These are phyloP conservation scores for Aulostomus chinensis DNA, from an alignment of 2,797 vertebrate species.

Conservation along the genomic window DNA sequence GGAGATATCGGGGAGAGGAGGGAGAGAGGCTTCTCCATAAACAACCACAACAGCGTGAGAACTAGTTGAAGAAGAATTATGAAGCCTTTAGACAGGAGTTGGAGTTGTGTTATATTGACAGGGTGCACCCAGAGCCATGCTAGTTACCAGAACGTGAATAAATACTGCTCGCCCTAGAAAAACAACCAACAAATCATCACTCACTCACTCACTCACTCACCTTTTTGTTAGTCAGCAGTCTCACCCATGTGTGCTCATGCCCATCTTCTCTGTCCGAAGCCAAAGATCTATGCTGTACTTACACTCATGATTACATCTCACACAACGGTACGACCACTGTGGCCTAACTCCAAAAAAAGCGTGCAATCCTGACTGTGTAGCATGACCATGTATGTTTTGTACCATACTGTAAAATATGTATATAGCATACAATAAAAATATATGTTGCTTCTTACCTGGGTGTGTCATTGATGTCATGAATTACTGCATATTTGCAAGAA, in stretches of 20 bases:
- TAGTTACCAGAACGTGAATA: background rate
- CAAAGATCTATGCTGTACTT: slow-evolving; percentile 72
- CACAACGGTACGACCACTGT: slow-evolving; percentile 71
- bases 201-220: slow-evolving; percentile 3
- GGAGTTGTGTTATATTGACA: too few relatives aligned
- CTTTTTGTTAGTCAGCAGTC: slow-evolving; percentile 5
- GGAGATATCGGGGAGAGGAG: slow-evolving; percentile 9
- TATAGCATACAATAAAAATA: slow-evolving; percentile 79
- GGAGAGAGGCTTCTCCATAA: slow-evolving; percentile 7
- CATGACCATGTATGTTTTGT: slow-evolving; percentile 68
- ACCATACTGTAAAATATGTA: slow-evolving; percentile 81
- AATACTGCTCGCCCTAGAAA: background rate
- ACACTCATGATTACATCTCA: slow-evolving; percentile 38
- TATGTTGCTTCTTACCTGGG: slow-evolving; percentile 73
- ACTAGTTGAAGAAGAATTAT: slow-evolving; percentile 22
- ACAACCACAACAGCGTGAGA: slow-evolving; percentile 23
- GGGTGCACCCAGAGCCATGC: too few relatives aligned
- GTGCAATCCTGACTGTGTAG: slow-evolving; percentile 78
- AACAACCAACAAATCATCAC: too few relatives aligned
- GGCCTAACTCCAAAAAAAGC: slow-evolving; percentile 73
- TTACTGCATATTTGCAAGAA: too few relatives aligned
- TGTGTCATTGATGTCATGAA: background rate
- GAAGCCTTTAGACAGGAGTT: slow-evolving; percentile 7
- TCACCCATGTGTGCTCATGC: slow-evolving; percentile 3
- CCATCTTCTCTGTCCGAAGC: slow-evolving; percentile 55